phyloP scores from a whole-genome alignment of 2,113 vertebrate genomes.

The Tetrao urogallus region DNA sequence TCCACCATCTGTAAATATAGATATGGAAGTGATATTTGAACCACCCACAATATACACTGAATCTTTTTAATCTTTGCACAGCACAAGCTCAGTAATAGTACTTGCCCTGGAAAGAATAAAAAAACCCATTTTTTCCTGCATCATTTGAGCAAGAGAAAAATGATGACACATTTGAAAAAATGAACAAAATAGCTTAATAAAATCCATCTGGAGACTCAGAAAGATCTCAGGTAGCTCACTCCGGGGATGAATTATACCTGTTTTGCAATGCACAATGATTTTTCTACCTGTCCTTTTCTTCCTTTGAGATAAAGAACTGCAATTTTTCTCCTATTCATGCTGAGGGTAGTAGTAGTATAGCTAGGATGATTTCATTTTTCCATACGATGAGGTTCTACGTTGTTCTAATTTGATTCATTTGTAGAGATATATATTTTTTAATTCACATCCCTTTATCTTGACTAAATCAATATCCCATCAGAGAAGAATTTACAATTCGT shows the following conservation, averaged over 20 bases:
- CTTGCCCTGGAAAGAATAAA: neutral
- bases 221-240: neutral
- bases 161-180: neutral
- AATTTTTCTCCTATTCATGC: neutral
- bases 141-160: neutral
- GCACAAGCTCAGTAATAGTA: neutral
- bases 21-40: neutral
- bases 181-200: constrained; percentile 12
- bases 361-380: neutral
- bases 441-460: neutral
- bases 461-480: constrained; percentile 54
- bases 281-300: neutral
- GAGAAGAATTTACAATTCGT: constrained; percentile 15
- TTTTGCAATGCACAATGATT: neutral
- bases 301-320: neutral
- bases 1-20: neutral
- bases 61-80: neutral
- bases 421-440: neutral
- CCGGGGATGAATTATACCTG: neutral
- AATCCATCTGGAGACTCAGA: neutral
- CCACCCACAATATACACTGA: neutral
- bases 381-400: neutral
- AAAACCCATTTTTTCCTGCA: neutral
- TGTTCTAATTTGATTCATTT: neutral
- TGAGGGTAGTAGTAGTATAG: neutral